Evolutionary conservation across 2,797 vertebrate genomes (phyloP), one percentile per base, ranked within the genome.

Genomic region (Pterois miles): DNA sequence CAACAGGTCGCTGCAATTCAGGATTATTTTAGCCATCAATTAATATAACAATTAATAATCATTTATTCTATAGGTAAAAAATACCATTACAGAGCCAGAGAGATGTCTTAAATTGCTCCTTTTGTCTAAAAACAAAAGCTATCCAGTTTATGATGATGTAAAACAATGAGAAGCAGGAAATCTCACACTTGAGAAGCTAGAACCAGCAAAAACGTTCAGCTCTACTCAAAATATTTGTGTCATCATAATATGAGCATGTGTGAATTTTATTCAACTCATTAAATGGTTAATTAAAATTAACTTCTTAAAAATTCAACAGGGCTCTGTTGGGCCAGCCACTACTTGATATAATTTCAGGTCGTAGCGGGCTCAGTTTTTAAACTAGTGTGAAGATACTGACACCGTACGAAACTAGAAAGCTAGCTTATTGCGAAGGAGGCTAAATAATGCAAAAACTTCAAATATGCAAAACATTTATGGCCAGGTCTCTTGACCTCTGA

Each of bases 101-200:
- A 8, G 6, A 38, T 11, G 4, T 5, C 4, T 10, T 20, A 12
- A 57, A 70, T 10, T 14, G 11, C 5, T 46, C 2, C 1, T 20
- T 46, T 8, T 12, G 20, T 13, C 3, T 2, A 16, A 59, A 66
- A 31, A 3, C 6, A 20, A 70, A 11, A n/a, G 22, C 46, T 22
- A 22, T 46, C 48, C 6, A 48, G 4, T 53, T 29, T 27, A 12
- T 11, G 38, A 29, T 50, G 4, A 20, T 8, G 12, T 22, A 40
- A 38, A 60, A 23, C 1, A 8, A 14, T 33, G 8, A 64, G 8
- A 64, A 62, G 11, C 22, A 43, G 12, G 3, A 67, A 16, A 36
- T 11, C 1, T 0, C 4, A 22, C 1, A 0, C 48, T 58, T 23
- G 20, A 56, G 48, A 23, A 63, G n/a, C 40, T 43, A 43, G 0